Evolutionary conservation across 2,888 invertebrate genomes (phyloP), one percentile per base, ranked within the genome.

Genomic region (Hyposoter dolosus): DNA sequence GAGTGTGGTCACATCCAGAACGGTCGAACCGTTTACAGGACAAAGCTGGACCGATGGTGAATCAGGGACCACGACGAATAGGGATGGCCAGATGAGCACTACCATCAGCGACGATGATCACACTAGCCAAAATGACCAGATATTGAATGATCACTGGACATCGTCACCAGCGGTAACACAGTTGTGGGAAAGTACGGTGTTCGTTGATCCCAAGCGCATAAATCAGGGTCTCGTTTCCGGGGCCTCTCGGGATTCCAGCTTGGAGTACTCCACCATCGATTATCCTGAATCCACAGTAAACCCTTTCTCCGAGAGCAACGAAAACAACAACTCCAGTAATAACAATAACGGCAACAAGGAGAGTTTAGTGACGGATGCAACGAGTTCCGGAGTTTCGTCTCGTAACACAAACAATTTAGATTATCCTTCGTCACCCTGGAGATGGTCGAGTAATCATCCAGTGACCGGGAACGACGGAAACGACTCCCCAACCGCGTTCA

Each of bases 171-270:
- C 90, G 1, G 96, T 94, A 89, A 95, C 95, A 68, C 95, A 94
- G 94, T 94, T 96, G 69, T 96, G 96, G 96, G 96, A 96, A 79
- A 96, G 96, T 71, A 96, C 97, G 0, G 95, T 96, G 12, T 95
- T 95, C 87, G 94, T 97, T 9, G 97, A 97, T 92, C 97, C 97
- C 0, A 95, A 96, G 45, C 96, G 96, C 35, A 95, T 97, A 19
- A 97, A 97, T 90, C 96, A 97, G 83, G 96, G 96, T 0, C 91
- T 97, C 10, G 94, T 94, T 89, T 90, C 88, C 0, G 95, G 95
- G 87, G 90, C 93, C 15, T 88, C 83, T 47, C 85, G 6, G 74
- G 69, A 84, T 12, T 92, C 91, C 68, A 88, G 78, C 83, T 65
- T 83, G 83, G 82, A 86, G 47, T 77, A 32, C 56, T 83, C 89